Conservation (phyloP, 2,888 invertebrate genomes). For the Busseola fusca region DNA sequence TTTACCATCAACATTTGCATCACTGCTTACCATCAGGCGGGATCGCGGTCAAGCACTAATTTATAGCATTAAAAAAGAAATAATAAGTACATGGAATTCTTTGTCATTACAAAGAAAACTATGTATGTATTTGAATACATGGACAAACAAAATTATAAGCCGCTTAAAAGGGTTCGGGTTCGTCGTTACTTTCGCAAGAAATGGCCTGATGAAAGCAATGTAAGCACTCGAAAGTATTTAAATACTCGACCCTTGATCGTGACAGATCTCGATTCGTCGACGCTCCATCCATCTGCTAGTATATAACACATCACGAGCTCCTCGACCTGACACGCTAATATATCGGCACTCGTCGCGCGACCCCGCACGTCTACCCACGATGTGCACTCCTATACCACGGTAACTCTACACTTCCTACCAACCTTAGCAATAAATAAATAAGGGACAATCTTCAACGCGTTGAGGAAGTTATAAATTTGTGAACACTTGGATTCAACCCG, state of each 20-base stretch:
- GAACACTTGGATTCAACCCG: conserved; percentile 63
- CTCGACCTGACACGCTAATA: conserved; percentile 59
- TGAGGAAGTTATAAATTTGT: conserved; percentile 9
- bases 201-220: conserved; percentile 5
- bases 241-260: conserved; percentile 12
- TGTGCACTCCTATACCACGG: conserved; percentile 55
- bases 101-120: neutral
- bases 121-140: neutral
- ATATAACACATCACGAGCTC: conserved; percentile 53
- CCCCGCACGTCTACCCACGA: conserved; percentile 66
- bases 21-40: too few species aligned
- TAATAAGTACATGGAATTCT: neutral
- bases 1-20: too few species aligned
- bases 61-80: too few species aligned
- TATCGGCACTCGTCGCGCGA: conserved; percentile 57
- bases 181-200: conserved; percentile 14
- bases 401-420: conserved; percentile 14
- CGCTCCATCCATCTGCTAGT: conserved; percentile 41
- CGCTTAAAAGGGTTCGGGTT: conserved; percentile 24
- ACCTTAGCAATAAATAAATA: conserved; percentile 22
- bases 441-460: conserved; percentile 32
- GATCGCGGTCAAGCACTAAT: too few species aligned
- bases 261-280: conserved; percentile 38
- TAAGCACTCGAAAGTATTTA: conserved; percentile 33
- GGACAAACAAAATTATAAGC: conserved; percentile 20